Conservation (phyloP, 1,140 invertebrate species). For the Phymastichus coffea region DNA sequence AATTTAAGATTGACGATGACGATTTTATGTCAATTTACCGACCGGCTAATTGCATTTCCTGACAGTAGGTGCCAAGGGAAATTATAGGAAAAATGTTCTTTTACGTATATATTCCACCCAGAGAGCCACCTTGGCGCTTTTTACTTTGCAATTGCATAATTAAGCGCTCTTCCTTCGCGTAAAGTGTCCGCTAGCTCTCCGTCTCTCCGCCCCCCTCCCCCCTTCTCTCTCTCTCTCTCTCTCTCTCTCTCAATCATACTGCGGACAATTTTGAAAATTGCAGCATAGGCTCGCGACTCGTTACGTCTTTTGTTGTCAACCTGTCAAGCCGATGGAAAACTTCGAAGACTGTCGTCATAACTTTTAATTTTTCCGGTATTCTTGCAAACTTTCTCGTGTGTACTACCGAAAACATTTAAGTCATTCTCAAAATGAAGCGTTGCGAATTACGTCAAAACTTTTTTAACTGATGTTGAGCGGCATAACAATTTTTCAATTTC, state of each 20-base stretch:
- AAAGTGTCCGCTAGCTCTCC: background rate
- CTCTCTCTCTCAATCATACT: too few species aligned
- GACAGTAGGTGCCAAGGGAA: constrained; percentile 4
- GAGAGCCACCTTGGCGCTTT: constrained; percentile 1
- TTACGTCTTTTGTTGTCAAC: constrained; percentile 30
- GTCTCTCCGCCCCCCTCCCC: too few species aligned
- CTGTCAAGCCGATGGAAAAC: too few species aligned
- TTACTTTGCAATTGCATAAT: constrained; percentile 27
- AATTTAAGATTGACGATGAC: constrained; percentile 10
- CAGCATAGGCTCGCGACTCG: constrained; percentile 24
- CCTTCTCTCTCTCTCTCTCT: too few species aligned
- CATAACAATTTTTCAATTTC: too few species aligned
- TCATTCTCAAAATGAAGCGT: too few species aligned
- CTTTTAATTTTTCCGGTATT: too few species aligned
- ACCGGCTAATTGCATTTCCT: constrained; percentile 18
- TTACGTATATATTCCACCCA: background rate
- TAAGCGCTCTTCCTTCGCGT: constrained; percentile 14
- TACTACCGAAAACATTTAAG: too few species aligned
- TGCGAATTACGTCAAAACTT: too few species aligned
- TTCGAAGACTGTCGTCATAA: too few species aligned
- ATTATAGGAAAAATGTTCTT: constrained; percentile 26
- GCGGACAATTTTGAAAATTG: constrained; percentile 25
- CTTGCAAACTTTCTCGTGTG: too few species aligned
- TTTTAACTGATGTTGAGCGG: too few species aligned
- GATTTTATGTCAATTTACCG: constrained; percentile 23